These are phyloP conservation scores for Sipha flava DNA, from an alignment of 1,140 invertebrate genomes.

Conservation along the genomic window DNA sequence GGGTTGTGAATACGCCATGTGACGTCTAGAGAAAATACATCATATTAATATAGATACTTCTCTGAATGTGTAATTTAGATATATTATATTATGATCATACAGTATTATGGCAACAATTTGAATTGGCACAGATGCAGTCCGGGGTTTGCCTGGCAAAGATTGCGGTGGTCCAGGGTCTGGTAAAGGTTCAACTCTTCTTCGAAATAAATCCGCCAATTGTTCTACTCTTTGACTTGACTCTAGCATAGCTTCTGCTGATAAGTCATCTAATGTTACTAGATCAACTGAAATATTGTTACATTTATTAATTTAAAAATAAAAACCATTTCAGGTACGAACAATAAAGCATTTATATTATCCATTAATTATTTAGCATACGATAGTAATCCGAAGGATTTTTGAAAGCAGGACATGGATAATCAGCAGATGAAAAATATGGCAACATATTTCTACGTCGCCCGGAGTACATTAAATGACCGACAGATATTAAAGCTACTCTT, in stretches of 20 bases:
- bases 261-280: slow-evolving; percentile 82
- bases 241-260: slow-evolving; percentile 84
- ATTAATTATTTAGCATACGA: slow-evolving; percentile 51
- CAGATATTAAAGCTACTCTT: slow-evolving; percentile 73
- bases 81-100: slow-evolving; percentile 46
- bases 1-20: slow-evolving; percentile 75
- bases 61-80: background rate
- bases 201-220: slow-evolving; percentile 73
- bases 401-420: slow-evolving; percentile 89
- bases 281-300: slow-evolving; percentile 58
- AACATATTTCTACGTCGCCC: slow-evolving; percentile 80
- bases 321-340: too few relatives aligned
- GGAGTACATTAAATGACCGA: slow-evolving; percentile 81
- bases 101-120: slow-evolving; percentile 64
- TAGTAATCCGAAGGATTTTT: slow-evolving; percentile 97
- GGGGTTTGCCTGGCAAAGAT: slow-evolving; percentile 57
- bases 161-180: slow-evolving; percentile 69
- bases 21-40: slow-evolving; percentile 49
- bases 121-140: slow-evolving; percentile 51
- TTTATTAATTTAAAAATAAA: too few relatives aligned
- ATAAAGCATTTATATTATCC: background rate
- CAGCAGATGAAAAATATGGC: slow-evolving; percentile 84
- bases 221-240: slow-evolving; percentile 89
- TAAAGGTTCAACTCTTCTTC: slow-evolving; percentile 53
- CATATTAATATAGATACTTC: background rate